Base-by-base conservation (phyloP, 2,888 invertebrate species). In the Chrysina gloriosa region DNA sequence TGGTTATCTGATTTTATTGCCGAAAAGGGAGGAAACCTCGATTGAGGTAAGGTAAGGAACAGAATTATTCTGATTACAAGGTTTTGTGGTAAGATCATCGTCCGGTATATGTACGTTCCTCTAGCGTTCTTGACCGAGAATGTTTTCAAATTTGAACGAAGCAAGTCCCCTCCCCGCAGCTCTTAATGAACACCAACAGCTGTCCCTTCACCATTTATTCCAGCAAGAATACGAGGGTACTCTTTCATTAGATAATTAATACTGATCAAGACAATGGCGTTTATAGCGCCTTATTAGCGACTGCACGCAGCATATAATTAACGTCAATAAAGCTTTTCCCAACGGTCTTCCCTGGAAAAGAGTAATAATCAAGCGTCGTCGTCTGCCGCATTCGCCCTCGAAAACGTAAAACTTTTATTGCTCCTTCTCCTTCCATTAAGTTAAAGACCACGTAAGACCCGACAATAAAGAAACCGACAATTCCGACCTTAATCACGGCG, bases 361-460 rank as follows among this genome's bases (percentile, higher is more conserved):
- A 9, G 19, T 19, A 31, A 31, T 52, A 52, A 52, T 52, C 31
- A 19, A 19, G 31, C 52, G n/a, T 19, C 45, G 16, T 7, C 2
- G 21, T 19, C 21, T 21, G 7, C 36, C n/a, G 52, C 34, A 52
- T 52, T 52, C 34, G 14, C 52, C 19, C 19, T 29, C 31, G 52
- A 29, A 14, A 52, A 52, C 52, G 58, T 61, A 61, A 45, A 61
- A 61, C 36, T 61, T 42, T 61, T 61, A 61, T 61, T 61, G 27
- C 42, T 52, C 52, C 52, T 39, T 1, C 11, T 11, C 29, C 39
- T 39, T 61, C 42, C 58, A 61, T 61, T 61, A 61, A 45, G 25
- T 42, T 61, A 61, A 61, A 61, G 58, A 61, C 58, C 58, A 42
- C 58, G 58, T 61, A 61, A 61, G 58, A 45, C 42, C 14, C 42